Base-by-base conservation (phyloP, 2,797 vertebrate genomes). In the Clarias fuscus region DNA sequence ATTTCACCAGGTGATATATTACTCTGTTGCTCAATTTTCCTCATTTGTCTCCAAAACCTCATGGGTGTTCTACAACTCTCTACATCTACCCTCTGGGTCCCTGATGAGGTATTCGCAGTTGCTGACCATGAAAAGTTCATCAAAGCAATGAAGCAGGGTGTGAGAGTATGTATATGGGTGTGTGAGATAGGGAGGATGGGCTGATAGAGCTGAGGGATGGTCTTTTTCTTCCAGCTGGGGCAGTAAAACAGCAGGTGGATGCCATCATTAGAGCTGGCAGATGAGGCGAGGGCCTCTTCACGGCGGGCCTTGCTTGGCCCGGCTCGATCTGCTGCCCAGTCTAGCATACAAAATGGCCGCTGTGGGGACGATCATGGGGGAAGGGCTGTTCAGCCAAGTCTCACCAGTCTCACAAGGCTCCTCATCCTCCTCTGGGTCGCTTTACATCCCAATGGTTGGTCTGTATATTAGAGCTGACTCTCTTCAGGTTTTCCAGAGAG, bases 211-310 rank as follows among this genome's bases (percentile, higher is more conserved):
- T 93, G 93, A 94, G 94, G 91, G 92, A 92, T 94, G 91, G 89
- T 88, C 30, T 91, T 95, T 78, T 92, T 94, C 15, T 96, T 98
- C 97, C 97, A 97, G 97, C 97, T 98, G 97, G 95, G 97, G 96
- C 97, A 97, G 97, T 98, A 97, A 98, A 98, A 98, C 98, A 98
- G 98, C 97, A 98, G 97, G 97, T 98, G 98, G 97, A 97, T 94
- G 96, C 96, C 95, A 96, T 97, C 97, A 98, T 98, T 97, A 98
- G 96, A 95, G 95, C 96, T 95, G 96, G 96, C 97, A 97, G 97
- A 98, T 96, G 97, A 97, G 96, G 96, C 96, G 95, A 94, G 96
- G 96, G 95, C 96, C 88, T 90, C 91, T 89, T 90, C 89, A 89
- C 90, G 92, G 90, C 92, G 95, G 95, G 95, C 95, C 92, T 73